Evolutionary conservation across 1,140 invertebrate species (phyloP).

Genomic region (Procambarus clarkii): DNA sequence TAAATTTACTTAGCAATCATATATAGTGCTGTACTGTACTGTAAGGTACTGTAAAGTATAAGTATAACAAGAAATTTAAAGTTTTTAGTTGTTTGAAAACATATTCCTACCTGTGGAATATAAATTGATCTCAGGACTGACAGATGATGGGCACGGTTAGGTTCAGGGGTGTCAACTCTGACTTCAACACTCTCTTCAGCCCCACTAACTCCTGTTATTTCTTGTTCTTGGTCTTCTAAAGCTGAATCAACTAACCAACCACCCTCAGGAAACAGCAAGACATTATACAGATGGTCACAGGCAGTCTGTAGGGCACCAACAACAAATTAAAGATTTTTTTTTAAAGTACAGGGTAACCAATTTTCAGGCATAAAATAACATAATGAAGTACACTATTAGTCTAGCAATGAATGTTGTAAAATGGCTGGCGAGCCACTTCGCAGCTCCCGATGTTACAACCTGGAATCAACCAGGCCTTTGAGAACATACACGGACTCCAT

Average conservation of each 20-base stretch:
- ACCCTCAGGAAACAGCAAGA: slow-evolving; percentile 90
- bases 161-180: slow-evolving; percentile 75
- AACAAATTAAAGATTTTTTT: background rate
- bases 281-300: slow-evolving; percentile 89
- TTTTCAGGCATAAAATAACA: too few species aligned
- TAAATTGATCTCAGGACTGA: slow-evolving; percentile 85
- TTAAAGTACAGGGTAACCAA: too few species aligned
- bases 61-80: background rate
- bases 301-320: slow-evolving; percentile 79
- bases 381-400: too few species aligned
- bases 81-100: background rate
- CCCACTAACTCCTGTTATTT: slow-evolving; percentile 75
- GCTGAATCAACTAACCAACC: slow-evolving; percentile 89
- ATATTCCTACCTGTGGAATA: slow-evolving; percentile 83
- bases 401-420: too few species aligned
- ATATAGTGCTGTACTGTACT: background rate
- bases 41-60: background rate
- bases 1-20: background rate
- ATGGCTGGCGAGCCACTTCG: too few species aligned
- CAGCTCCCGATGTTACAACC: too few species aligned
- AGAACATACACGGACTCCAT: too few species aligned
- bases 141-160: slow-evolving; percentile 81
- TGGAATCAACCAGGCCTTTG: too few species aligned
- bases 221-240: slow-evolving; percentile 52
- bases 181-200: slow-evolving; percentile 73